Conservation (phyloP, 2,113 vertebrate genomes). For the Nothoprocta perdicaria region DNA sequence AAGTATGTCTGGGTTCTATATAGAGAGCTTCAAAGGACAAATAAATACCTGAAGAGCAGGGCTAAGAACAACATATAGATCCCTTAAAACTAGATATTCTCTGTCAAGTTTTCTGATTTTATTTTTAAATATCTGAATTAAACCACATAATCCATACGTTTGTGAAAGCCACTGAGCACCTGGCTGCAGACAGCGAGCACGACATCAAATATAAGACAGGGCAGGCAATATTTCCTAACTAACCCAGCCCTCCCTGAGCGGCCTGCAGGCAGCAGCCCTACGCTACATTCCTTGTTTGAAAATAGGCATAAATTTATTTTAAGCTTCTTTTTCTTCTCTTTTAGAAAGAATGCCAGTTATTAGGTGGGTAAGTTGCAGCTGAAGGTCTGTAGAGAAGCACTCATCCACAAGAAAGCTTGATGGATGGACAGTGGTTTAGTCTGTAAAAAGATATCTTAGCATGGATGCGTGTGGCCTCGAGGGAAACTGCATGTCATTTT, state of each 20-base stretch:
- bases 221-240: neutral
- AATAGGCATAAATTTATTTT: neutral
- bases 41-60: neutral
- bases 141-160: neutral
- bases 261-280: neutral
- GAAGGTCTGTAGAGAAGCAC: neutral
- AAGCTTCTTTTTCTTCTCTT: neutral
- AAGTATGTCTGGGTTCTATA: neutral
- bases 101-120: neutral
- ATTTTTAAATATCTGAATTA: neutral
- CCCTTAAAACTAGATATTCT: neutral
- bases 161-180: neutral
- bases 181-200: neutral
- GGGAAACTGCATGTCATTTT: neutral
- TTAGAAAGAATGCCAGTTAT: neutral
- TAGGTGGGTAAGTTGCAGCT: neutral
- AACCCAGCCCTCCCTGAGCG: neutral
- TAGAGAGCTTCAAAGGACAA: neutral
- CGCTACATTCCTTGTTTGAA: neutral
- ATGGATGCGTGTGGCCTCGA: neutral
- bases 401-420: neutral
- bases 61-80: neutral
- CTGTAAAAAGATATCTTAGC: neutral
- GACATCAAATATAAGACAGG: fast-evolving
- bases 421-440: neutral